These are phyloP conservation scores for Alsophila aescularia DNA, from an alignment of 2,888 invertebrate genomes.

Conservation along the genomic window DNA sequence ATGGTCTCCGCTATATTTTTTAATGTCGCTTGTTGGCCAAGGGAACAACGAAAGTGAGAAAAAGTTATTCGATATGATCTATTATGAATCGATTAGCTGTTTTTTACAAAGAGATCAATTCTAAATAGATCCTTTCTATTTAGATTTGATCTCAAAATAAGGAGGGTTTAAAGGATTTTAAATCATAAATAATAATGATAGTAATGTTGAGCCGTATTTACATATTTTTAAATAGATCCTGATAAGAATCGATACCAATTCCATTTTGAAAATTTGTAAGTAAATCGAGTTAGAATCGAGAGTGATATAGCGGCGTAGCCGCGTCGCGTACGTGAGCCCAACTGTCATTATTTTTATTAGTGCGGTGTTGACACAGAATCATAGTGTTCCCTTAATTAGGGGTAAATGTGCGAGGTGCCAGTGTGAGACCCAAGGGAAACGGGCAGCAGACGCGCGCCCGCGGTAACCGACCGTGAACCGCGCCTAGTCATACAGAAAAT, in stretches of 20 bases:
- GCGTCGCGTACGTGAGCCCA: background rate
- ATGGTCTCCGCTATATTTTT: constrained; percentile 78
- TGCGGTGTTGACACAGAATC: constrained; percentile 70
- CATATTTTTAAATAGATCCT: no score
- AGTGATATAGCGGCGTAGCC: background rate
- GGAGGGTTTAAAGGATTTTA: no score
- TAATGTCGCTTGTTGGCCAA: constrained; percentile 58
- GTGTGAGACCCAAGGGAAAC: constrained; percentile 58
- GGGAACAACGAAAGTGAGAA: constrained; percentile 64
- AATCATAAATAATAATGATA: no score
- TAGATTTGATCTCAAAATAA: no score
- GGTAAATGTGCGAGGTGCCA: constrained; percentile 55
- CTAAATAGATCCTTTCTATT: constrained; percentile 23
- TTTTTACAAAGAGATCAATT: constrained; percentile 5
- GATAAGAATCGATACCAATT: constrained; percentile 27
- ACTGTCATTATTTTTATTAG: constrained; percentile 40
- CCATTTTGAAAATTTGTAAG: constrained; percentile 7
- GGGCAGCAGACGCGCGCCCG: constrained; percentile 58
- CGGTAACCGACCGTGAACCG: constrained; percentile 51
- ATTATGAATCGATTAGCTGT: constrained; percentile 44
- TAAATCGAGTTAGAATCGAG: constrained; percentile 18
- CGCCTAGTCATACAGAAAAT: constrained; percentile 59
- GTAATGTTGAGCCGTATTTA: no score
- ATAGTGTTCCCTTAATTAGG: constrained; percentile 65
- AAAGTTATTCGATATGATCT: constrained; percentile 55